phyloP scores from a whole-genome alignment of 2,797 vertebrate genomes.

The Pangasius djambal region DNA sequence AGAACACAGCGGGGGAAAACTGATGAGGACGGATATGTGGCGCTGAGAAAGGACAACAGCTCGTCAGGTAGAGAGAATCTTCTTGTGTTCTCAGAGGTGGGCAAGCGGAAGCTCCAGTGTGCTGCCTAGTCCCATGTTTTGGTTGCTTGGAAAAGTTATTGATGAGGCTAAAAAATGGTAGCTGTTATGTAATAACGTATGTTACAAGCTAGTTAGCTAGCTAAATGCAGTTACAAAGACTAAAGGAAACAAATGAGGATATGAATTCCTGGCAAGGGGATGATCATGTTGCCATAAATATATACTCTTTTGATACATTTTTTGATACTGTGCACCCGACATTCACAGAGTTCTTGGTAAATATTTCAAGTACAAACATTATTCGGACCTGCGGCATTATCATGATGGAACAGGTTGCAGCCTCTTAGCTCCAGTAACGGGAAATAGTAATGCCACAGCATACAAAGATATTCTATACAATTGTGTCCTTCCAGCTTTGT shows the following conservation, averaged over 20 bases:
- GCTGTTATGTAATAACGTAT: background rate
- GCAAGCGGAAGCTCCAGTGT: background rate
- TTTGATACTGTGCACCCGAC: too few relatives aligned
- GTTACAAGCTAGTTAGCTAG: background rate
- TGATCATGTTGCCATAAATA: background rate
- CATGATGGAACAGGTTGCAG: background rate
- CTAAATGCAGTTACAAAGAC: background rate
- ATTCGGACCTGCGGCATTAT: background rate
- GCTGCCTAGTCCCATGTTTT: background rate
- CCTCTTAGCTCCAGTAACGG: too few relatives aligned
- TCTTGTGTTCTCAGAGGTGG: background rate
- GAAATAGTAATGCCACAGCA: too few relatives aligned
- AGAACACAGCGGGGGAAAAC: slow-evolving; percentile 78
- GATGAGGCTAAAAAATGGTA: background rate
- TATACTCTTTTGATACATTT: too few relatives aligned
- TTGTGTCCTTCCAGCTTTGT: background rate
- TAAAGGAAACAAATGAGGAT: background rate
- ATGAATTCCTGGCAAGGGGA: background rate
- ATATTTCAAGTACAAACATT: background rate
- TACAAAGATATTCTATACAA: background rate
- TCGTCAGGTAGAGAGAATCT: slow-evolving; percentile 81
- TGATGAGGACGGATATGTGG: slow-evolving; percentile 94
- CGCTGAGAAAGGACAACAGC: slow-evolving; percentile 89
- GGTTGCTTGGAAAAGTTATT: background rate
- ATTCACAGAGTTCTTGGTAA: background rate